These are phyloP conservation scores for Apostichopus leukothele DNA, from an alignment of 53 echinoderm and acorn worm genomes.

Conservation along the genomic window DNA sequence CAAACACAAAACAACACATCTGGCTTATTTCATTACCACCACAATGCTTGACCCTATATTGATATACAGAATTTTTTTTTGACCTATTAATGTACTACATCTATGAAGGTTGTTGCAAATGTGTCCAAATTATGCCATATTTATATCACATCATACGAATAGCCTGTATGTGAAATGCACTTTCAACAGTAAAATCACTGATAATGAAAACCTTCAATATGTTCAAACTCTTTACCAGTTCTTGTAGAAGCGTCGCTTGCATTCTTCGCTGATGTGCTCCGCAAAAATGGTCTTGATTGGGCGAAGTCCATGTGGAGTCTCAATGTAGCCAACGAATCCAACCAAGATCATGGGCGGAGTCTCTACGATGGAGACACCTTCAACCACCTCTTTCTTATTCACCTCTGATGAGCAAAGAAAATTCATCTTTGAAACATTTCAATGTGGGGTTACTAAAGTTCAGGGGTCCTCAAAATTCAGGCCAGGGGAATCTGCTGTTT, in stretches of 20 bases:
- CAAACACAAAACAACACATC: too few relatives aligned
- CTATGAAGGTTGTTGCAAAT: too few relatives aligned
- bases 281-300: slow-evolving; percentile 97
- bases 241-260: slow-evolving; percentile 99
- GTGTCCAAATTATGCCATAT: too few relatives aligned
- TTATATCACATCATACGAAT: too few relatives aligned
- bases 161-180: neutral
- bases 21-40: too few relatives aligned
- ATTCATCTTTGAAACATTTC: neutral
- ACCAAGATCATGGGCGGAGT: slow-evolving; percentile 95
- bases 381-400: slow-evolving; percentile 96
- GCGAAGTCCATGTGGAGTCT: slow-evolving; percentile 90
- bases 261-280: slow-evolving; percentile 98
- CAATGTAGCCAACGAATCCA: slow-evolving; percentile 95
- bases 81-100: too few relatives aligned
- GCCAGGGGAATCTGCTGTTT: too few relatives aligned
- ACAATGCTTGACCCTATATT: too few relatives aligned
- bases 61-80: too few relatives aligned
- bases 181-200: neutral
- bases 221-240: slow-evolving; percentile 73
- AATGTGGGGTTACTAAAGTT: too few relatives aligned
- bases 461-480: too few relatives aligned
- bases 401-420: slow-evolving; percentile 67
- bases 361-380: slow-evolving; percentile 91
- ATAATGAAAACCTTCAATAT: neutral